Evolutionary conservation across 2,797 vertebrate genomes (phyloP).

Genomic region (Meriones psammophilus): DNA sequence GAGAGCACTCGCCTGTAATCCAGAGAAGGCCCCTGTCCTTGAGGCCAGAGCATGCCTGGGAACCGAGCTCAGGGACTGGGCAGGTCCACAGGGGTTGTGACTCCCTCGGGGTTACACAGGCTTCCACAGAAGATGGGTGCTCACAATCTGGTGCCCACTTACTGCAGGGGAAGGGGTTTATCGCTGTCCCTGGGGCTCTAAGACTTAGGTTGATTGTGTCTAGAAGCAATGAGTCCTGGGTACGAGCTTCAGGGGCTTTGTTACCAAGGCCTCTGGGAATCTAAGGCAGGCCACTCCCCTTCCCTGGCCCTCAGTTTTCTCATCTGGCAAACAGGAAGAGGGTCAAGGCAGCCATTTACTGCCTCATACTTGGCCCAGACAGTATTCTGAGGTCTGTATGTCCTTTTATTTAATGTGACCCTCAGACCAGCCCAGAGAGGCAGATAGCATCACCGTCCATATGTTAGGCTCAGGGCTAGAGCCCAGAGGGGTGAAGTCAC

Average conservation of each 20-base stretch:
- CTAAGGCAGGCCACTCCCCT: background rate
- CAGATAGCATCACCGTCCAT: no score
- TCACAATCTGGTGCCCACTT: background rate
- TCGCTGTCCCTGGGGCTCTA: background rate
- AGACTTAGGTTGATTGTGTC: background rate
- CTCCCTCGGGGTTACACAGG: background rate
- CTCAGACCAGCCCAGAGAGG: background rate
- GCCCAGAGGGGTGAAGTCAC: background rate
- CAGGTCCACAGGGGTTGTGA: background rate
- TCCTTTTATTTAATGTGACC: background rate
- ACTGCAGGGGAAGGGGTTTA: background rate
- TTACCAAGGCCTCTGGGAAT: background rate
- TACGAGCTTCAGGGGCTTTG: background rate
- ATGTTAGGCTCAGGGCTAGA: background rate
- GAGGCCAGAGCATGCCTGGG: background rate
- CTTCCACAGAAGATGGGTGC: background rate
- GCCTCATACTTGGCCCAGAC: background rate
- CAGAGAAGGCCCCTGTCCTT: background rate
- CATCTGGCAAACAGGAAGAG: background rate
- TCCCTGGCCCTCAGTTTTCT: constrained; percentile 27
- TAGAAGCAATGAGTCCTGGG: background rate
- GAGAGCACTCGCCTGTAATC: background rate
- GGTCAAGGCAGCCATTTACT: no score
- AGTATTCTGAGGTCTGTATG: rapidly evolving
- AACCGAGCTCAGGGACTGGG: background rate